Evolutionary conservation across 2,797 vertebrate genomes (phyloP).

Genomic region (Apogon hyalosoma): DNA sequence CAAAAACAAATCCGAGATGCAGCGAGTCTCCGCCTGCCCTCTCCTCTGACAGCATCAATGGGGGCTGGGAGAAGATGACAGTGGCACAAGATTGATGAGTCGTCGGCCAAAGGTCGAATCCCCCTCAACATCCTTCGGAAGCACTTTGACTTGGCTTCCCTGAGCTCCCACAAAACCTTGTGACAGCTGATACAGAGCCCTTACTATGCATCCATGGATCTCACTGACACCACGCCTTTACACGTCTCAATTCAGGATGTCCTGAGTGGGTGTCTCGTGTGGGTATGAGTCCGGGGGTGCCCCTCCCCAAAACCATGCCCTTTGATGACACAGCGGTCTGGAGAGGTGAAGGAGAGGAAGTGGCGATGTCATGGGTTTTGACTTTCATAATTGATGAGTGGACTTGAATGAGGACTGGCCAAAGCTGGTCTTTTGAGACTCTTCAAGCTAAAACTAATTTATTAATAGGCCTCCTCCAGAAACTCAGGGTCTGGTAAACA

Average conservation of each 20-base stretch:
- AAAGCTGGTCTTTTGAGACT: constrained; percentile 49
- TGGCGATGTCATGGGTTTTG: constrained; percentile 68
- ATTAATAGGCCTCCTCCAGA: constrained; percentile 63
- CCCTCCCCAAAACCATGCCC: constrained; percentile 54
- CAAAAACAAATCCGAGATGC: constrained; percentile 17
- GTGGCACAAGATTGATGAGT: constrained; percentile 78
- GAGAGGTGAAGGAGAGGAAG: constrained; percentile 77
- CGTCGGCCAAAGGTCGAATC: constrained; percentile 73
- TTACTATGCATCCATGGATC: constrained; percentile 44
- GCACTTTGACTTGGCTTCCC: constrained; percentile 66
- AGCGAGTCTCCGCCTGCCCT: constrained; percentile 25
- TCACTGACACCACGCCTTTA: constrained; percentile 56
- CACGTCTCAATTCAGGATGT: constrained; percentile 69
- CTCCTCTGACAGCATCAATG: constrained; percentile 60
- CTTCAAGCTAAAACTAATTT: constrained; percentile 60
- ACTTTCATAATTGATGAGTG: constrained; percentile 68
- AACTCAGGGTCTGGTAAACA: constrained; percentile 56
- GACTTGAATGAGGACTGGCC: constrained; percentile 64
- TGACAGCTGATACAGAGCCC: constrained; percentile 68
- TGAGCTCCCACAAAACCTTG: constrained; percentile 70
- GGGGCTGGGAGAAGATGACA: constrained; percentile 70
- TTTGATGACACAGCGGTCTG: constrained; percentile 63
- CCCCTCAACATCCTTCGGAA: constrained; percentile 81
- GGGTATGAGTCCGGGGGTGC: constrained; percentile 1
- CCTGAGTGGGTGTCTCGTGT: constrained; percentile 31